Percentiles rank a stretch among this genome's conserved stretches.
phyloP scores from a whole-genome alignment of 2,113 vertebrate genomes.

The Perca flavescens region DNA sequence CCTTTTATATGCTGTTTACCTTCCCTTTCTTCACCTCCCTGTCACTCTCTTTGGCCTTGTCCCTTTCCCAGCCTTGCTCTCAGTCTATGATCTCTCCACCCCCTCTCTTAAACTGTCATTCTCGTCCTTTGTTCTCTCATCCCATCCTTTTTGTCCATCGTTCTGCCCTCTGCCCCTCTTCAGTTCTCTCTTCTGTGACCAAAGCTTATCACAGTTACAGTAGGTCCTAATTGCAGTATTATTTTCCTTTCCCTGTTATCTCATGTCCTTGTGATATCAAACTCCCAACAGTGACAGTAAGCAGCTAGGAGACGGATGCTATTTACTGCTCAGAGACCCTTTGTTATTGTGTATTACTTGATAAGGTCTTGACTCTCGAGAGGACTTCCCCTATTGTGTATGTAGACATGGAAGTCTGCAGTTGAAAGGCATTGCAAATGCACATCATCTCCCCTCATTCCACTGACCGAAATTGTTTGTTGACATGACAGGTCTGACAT shows the following conservation, averaged over 20 bases:
- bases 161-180: slow-evolving; percentile 48
- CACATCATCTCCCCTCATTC: slow-evolving; percentile 19
- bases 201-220: slow-evolving; percentile 71
- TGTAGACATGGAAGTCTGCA: slow-evolving; percentile 31
- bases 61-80: slow-evolving; percentile 17
- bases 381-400: slow-evolving; percentile 56
- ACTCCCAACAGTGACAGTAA: slow-evolving; percentile 61
- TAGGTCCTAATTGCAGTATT: slow-evolving; percentile 74
- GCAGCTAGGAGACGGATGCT: slow-evolving; percentile 66
- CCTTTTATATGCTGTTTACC: slow-evolving; percentile 62
- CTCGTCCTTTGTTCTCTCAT: slow-evolving; percentile 29
- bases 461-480: slow-evolving; percentile 41
- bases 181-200: slow-evolving; percentile 25
- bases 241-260: slow-evolving; percentile 72
- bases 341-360: slow-evolving; percentile 64
- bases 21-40: slow-evolving; percentile 37
- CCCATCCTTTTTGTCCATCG: slow-evolving; percentile 29
- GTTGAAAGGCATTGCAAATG: slow-evolving; percentile 41
- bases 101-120: slow-evolving; percentile 34
- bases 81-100: slow-evolving; percentile 22
- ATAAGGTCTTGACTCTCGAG: slow-evolving; percentile 73
- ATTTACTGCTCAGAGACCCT: slow-evolving; percentile 63
- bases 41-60: slow-evolving; percentile 33
- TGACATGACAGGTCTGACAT: slow-evolving; percentile 61
- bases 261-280: slow-evolving; percentile 62